A percentile compares a stretch with the other conserved stretches of the same genome.
Conservation (phyloP, 1,140 invertebrate genomes). For the Drosophila paulistorum region DNA sequence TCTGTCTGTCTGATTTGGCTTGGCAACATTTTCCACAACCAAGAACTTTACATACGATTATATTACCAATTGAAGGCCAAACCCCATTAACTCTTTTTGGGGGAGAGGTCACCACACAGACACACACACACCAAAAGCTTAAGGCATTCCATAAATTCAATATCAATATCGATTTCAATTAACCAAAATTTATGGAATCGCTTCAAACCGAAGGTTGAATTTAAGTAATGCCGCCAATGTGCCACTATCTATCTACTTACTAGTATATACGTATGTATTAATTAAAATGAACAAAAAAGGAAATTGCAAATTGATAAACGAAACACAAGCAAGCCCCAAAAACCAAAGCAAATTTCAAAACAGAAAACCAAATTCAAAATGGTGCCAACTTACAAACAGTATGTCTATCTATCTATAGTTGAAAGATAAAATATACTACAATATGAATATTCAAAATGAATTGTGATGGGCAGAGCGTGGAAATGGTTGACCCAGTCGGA, state of each 20-base stretch:
- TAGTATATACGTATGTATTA: constrained; percentile 55
- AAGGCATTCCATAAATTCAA: constrained; percentile 61
- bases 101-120: neutral
- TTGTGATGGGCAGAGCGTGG: no score
- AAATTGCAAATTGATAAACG: constrained; percentile 77
- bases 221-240: constrained; percentile 43
- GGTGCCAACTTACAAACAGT: neutral
- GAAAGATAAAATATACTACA: neutral
- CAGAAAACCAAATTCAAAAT: neutral
- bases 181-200: constrained; percentile 65
- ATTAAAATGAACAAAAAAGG: constrained; percentile 73
- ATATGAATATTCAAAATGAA: neutral
- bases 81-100: neutral
- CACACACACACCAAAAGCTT: constrained; percentile 17
- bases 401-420: neutral
- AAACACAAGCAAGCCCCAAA: constrained; percentile 19
- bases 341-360: constrained; percentile 52
- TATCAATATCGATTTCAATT: constrained; percentile 66
- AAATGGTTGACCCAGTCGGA: no score
- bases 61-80: constrained; percentile 36
- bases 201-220: constrained; percentile 58
- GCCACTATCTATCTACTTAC: constrained; percentile 54
- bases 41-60: constrained; percentile 34
- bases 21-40: neutral
- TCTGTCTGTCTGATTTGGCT: neutral